Base-by-base conservation (phyloP, 2,113 vertebrate species). In the Procavia capensis region DNA sequence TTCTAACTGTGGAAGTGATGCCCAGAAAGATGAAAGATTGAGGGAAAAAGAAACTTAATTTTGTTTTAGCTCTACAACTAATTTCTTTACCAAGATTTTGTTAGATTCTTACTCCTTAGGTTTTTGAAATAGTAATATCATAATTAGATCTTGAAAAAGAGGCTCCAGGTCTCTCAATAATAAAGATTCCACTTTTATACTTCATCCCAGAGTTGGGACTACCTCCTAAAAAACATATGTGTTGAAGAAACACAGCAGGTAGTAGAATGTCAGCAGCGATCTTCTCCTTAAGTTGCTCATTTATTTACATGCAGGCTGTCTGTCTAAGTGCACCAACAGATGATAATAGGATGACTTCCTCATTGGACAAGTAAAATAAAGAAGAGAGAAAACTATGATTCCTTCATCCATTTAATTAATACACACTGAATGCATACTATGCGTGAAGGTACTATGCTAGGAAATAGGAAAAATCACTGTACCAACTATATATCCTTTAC, bases 61-160 rank as follows among this genome's bases (percentile, higher is more conserved):
- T 54, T 61, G 29, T 83, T 94, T 29, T 64, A 45, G 59, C 29
- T 75, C 76, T 79, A 19, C n/a, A 39, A 88, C 59, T 80, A 86
- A 87, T 76, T 85, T 93, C 90, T 47, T 87, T 88, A 74, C 59
- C 43, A 94, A 86, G 64, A 68, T 88, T 96, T 90, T 83, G 25
- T 85, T 88, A 90, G 29, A 66, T 45, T 94, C 57, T 84, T 39
- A 80, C 20, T 94, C 72, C 31, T 90, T 79, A 82, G 39, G 68
- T 22, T 86, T 93, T 78, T 95, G 39, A 87, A n/a, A 50, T 75
- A 36, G 36, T 95, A 59, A 78, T 85, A 75, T 87, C 63, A 83
- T 87, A 86, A 59, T 50, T 64, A 25, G 64, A 36, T 93, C 27
- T 76, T 41, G 66, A 79, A 94, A 20, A 66, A 27, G 45, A 94